Percentiles rank a stretch among this genome's conserved stretches.
These are phyloP conservation scores for Ephialtes manifestator DNA, from an alignment of 2,888 invertebrate genomes.

Conservation along the genomic window DNA sequence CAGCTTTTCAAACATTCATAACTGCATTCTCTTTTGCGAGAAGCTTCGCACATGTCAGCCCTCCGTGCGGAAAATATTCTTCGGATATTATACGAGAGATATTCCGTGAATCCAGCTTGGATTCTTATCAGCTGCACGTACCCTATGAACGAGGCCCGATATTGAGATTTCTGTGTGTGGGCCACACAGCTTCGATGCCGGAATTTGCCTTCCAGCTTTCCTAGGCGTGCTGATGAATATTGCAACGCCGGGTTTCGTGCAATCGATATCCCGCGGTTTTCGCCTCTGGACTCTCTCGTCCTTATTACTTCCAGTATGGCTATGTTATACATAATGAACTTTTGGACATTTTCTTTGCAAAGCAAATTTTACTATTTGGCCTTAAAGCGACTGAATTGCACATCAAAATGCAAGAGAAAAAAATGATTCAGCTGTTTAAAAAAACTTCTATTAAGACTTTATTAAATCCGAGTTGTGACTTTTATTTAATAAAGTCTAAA, in stretches of 20 bases:
- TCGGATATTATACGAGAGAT: conserved; percentile 24
- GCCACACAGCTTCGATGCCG: neutral
- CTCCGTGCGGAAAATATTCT: conserved; percentile 6
- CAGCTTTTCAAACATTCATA: conserved; percentile 46
- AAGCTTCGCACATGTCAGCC: neutral
- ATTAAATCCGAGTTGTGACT: too few species aligned
- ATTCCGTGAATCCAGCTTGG: conserved; percentile 20
- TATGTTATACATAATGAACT: conserved; percentile 17
- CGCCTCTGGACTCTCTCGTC: conserved; percentile 7
- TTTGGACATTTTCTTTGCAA: neutral
- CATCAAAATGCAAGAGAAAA: neutral
- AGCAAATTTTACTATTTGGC: neutral
- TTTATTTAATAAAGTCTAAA: too few species aligned
- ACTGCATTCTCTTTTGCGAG: neutral
- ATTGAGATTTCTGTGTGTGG: conserved; percentile 43
- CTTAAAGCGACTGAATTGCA: neutral
- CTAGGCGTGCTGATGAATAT: conserved; percentile 60
- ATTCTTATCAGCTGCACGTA: conserved; percentile 34
- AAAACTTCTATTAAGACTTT: too few species aligned
- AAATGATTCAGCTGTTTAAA: neutral
- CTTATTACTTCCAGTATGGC: conserved; percentile 26
- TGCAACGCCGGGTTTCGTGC: conserved; percentile 62
- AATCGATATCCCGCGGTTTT: conserved; percentile 71
- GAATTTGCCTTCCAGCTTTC: conserved; percentile 56
- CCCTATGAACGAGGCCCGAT: conserved; percentile 2